These are phyloP conservation scores for Leucoraja erinaceus DNA, from an alignment of 2,113 vertebrate genomes.

Conservation along the genomic window DNA sequence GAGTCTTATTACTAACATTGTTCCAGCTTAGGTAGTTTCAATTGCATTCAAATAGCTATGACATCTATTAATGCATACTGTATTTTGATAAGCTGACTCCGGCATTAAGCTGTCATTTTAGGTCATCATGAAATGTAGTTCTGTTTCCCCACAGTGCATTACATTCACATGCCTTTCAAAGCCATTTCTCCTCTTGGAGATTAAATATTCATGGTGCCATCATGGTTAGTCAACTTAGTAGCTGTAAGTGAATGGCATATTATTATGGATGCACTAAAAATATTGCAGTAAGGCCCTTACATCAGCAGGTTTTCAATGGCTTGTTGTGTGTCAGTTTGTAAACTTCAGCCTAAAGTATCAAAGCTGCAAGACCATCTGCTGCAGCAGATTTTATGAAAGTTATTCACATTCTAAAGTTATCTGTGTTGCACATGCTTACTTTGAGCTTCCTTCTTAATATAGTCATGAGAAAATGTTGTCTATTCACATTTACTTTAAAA, in stretches of 20 bases:
- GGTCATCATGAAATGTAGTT: not conserved
- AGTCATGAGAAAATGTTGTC: slow-evolving; percentile 34
- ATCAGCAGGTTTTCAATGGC: not conserved
- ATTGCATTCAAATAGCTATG: not conserved
- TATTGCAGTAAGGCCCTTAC: not conserved
- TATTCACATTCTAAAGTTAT: not conserved
- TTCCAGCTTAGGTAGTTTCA: not conserved
- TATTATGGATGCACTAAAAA: slow-evolving; percentile 14
- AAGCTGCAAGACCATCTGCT: not conserved
- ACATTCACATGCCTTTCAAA: slow-evolving; percentile 10
- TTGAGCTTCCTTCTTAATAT: slow-evolving; percentile 38
- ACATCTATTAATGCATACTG: not conserved
- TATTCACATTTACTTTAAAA: slow-evolving; percentile 39
- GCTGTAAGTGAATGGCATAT: slow-evolving; percentile 33
- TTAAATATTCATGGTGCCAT: slow-evolving; percentile 32
- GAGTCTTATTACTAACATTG: not conserved
- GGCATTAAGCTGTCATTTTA: slow-evolving; percentile 4
- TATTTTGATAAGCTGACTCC: slow-evolving; percentile 10
- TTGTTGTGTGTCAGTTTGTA: not conserved
- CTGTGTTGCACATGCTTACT: not conserved
- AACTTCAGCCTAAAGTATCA: not conserved
- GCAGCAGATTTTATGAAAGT: not conserved
- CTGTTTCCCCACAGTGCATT: slow-evolving; percentile 10
- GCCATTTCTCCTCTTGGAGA: slow-evolving; percentile 29
- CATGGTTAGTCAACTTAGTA: slow-evolving; percentile 16